phyloP scores from a whole-genome alignment of 2,113 vertebrate species.

The Scomber scombrus region DNA sequence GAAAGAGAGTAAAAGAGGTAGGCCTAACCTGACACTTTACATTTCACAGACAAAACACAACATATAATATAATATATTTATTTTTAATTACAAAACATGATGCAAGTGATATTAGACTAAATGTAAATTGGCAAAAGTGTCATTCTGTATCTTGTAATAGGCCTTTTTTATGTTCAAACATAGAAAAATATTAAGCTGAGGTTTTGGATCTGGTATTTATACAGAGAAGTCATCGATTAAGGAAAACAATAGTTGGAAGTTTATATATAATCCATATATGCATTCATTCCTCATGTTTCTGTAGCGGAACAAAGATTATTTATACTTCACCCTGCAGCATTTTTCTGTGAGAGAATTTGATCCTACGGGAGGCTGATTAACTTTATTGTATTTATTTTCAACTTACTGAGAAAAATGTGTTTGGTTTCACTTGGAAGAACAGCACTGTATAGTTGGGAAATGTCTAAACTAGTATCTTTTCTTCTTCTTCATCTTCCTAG shows the following conservation, averaged over 20 bases:
- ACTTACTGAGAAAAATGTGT: not conserved
- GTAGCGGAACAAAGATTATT: not conserved
- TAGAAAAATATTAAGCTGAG: too few species aligned
- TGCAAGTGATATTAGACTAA: too few species aligned
- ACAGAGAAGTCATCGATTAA: not conserved
- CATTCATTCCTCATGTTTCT: not conserved
- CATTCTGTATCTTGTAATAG: too few species aligned
- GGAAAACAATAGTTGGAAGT: not conserved
- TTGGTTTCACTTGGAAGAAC: slow-evolving; percentile 18
- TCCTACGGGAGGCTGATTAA: slow-evolving; percentile 4
- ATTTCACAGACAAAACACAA: too few species aligned
- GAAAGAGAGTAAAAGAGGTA: too few species aligned
- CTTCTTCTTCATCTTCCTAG: slow-evolving; percentile 14
- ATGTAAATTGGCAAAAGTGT: too few species aligned
- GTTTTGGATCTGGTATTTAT: not conserved
- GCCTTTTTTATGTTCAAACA: too few species aligned
- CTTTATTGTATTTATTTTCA: slow-evolving; percentile 20
- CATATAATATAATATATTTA: too few species aligned
- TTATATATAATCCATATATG: not conserved
- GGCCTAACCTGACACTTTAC: too few species aligned
- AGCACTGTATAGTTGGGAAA: slow-evolving; percentile 51
- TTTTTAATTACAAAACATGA: too few species aligned
- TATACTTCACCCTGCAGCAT: not conserved
- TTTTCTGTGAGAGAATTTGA: not conserved
- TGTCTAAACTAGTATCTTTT: slow-evolving; percentile 51